Evolutionary conservation across 2,797 vertebrate species (phyloP).

Genomic region (Perdix hodgsoniae): DNA sequence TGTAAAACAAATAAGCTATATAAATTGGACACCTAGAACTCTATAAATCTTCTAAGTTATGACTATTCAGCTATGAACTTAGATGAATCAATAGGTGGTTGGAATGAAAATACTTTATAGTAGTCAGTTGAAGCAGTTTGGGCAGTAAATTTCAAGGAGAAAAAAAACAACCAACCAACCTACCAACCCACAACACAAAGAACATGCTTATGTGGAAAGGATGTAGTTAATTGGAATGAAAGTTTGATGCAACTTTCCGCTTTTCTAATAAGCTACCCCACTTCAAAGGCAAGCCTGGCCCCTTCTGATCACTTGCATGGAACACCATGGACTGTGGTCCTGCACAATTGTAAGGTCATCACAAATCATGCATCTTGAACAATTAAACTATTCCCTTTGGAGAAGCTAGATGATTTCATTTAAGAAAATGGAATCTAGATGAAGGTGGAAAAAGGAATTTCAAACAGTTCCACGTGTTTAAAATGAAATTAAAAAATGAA

Average conservation of each 20-base stretch:
- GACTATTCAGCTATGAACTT: constrained; percentile 49
- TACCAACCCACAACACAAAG: not conserved
- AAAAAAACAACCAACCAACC: not conserved
- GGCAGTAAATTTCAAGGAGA: constrained; percentile 33
- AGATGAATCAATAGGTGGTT: constrained; percentile 57
- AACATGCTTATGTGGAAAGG: constrained; percentile 8
- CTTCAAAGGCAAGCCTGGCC: constrained; percentile 54
- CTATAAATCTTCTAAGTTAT: constrained; percentile 56
- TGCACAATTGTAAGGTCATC: constrained; percentile 72
- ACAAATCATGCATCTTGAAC: constrained; percentile 71
- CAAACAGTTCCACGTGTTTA: constrained; percentile 51
- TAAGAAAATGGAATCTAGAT: constrained; percentile 68
- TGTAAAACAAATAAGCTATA: constrained; percentile 65
- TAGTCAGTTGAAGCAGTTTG: not conserved
- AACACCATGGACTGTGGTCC: constrained; percentile 71
- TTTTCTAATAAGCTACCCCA: constrained; percentile 53
- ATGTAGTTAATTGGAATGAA: constrained; percentile 53
- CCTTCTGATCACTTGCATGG: constrained; percentile 72
- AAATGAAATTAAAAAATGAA: constrained; percentile 70
- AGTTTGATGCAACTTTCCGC: constrained; percentile 40
- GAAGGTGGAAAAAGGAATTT: constrained; percentile 57
- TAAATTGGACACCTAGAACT: constrained; percentile 59
- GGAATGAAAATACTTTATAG: constrained; percentile 47
- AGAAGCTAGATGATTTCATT: constrained; percentile 75
- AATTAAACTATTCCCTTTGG: constrained; percentile 66